Percentiles rank a stretch among this genome's conserved stretches.
These are phyloP conservation scores for Rhegmatorhina hoffmannsi DNA, from an alignment of 2,113 vertebrate genomes.

Conservation along the genomic window DNA sequence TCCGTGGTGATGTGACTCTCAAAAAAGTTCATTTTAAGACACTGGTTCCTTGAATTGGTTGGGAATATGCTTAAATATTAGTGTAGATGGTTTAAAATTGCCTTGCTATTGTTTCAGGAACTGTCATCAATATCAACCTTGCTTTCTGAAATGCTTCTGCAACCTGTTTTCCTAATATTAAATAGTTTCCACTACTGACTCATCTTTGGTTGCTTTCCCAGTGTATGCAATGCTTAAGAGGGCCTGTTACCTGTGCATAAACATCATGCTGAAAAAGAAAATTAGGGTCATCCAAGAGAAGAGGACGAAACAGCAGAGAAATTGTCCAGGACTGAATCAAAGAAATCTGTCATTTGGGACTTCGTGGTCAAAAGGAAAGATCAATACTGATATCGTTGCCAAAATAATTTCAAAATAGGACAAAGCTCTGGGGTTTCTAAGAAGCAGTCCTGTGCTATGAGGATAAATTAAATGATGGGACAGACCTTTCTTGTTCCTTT, in stretches of 20 bases:
- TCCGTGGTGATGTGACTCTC: not conserved
- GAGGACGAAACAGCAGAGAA: not conserved
- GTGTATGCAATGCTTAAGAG: not conserved
- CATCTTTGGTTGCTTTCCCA: slow-evolving; percentile 51
- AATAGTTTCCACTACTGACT: slow-evolving; percentile 63
- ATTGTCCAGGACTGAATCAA: not conserved
- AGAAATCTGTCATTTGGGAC: not conserved
- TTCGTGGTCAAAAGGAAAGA: not conserved
- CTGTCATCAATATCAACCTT: not conserved
- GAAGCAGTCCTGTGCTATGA: not conserved
- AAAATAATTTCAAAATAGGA: not conserved
- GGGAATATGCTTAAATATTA: not conserved
- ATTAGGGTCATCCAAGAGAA: not conserved
- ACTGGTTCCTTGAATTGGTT: not conserved
- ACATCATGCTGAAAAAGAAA: slow-evolving; percentile 8
- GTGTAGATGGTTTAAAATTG: not conserved
- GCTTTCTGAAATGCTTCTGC: slow-evolving; percentile 42
- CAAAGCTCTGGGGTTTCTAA: not conserved
- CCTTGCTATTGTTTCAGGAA: not conserved
- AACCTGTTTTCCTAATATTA: slow-evolving; percentile 35
- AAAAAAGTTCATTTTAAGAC: not conserved
- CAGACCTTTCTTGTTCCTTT: not conserved
- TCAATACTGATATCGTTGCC: not conserved
- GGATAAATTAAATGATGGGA: not conserved
- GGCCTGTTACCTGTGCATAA: slow-evolving; percentile 27